Percentiles rank a stretch among this genome's conserved stretches.
Conservation (phyloP, 1,140 invertebrate genomes). For the Drosophila paulistorum region DNA sequence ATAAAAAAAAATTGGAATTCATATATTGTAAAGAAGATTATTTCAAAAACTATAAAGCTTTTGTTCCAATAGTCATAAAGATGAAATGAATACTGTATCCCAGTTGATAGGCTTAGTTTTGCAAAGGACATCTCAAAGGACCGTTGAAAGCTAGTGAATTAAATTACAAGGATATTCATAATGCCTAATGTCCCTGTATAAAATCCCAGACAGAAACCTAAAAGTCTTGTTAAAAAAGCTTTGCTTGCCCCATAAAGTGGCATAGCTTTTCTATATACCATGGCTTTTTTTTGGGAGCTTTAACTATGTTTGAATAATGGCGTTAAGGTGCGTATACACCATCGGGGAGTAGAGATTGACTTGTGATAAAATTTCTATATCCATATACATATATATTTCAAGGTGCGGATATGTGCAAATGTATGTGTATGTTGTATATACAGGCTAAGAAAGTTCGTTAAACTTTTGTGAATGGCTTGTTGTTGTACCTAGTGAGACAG, state of each 20-base stretch:
- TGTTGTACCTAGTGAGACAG: conserved; percentile 23
- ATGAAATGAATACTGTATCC: too few species aligned
- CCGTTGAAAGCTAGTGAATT: neutral
- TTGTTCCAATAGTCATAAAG: too few species aligned
- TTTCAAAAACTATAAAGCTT: too few species aligned
- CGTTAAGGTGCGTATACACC: conserved; percentile 52
- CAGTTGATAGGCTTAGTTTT: neutral
- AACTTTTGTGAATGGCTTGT: conserved; percentile 71
- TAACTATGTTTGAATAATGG: conserved; percentile 12
- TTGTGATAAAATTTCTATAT: neutral
- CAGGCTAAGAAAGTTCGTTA: conserved; percentile 61
- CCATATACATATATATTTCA: neutral
- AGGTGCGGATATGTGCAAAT: neutral
- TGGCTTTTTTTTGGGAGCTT: conserved; percentile 18
- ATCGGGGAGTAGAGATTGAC: neutral
- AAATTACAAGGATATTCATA: neutral
- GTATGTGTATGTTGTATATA: neutral
- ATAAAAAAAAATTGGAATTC: too few species aligned
- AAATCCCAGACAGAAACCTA: conserved; percentile 25
- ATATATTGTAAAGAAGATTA: too few species aligned
- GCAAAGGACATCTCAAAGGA: neutral
- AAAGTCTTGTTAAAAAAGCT: neutral
- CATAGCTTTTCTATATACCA: neutral
- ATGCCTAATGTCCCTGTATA: neutral
- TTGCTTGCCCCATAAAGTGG: neutral